A percentile compares a stretch with the other conserved stretches of the same genome.
Conservation (phyloP, 2,113 vertebrate species). For the Callospermophilus lateralis region DNA sequence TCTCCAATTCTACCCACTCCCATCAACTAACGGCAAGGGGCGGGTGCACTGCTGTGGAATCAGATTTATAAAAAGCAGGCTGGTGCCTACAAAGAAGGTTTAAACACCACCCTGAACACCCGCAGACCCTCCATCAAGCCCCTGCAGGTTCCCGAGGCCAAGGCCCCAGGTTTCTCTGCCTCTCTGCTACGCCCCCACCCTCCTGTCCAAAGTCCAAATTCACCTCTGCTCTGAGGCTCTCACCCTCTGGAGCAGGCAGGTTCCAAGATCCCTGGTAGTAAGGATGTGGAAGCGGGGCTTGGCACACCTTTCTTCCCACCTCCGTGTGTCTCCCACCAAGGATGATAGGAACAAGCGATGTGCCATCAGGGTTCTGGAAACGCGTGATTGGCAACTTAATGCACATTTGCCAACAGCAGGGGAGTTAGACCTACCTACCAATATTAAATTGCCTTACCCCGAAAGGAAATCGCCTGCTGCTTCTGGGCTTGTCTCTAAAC, state of each 20-base stretch:
- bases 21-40: not conserved
- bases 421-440: not conserved
- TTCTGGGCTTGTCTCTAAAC: not conserved
- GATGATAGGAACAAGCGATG: not conserved
- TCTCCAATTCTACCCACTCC: not conserved
- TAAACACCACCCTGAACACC: too few species aligned
- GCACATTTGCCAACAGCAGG: not conserved
- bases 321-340: not conserved
- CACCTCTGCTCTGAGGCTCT: not conserved
- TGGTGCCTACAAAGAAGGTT: not conserved
- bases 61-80: not conserved
- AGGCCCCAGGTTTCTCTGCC: not conserved
- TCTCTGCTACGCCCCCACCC: not conserved
- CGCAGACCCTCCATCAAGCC: not conserved
- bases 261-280: not conserved
- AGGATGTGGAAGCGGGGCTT: not conserved
- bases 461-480: not conserved
- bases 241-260: fast-evolving
- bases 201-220: not conserved
- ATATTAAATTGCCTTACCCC: not conserved
- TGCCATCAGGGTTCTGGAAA: not conserved
- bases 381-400: not conserved
- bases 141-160: fast-evolving
- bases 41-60: not conserved
- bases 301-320: too few species aligned